Evolutionary conservation across 2,113 vertebrate species (phyloP).

Genomic region (Rhizomys pruinosus): DNA sequence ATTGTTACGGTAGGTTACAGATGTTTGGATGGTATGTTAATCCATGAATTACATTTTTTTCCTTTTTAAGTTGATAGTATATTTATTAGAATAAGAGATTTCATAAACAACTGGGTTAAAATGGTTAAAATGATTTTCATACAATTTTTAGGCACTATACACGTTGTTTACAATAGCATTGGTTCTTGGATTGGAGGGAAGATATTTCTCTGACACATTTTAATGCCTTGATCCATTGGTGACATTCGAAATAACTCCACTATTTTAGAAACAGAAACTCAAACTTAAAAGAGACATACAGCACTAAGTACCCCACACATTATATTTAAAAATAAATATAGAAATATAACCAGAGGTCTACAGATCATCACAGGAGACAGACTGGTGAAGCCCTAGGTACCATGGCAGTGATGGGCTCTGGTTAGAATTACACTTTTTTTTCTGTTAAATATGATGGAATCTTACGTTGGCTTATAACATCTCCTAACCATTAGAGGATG

Average conservation of each 20-base stretch:
- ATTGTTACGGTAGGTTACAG: no score
- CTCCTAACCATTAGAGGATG: no score
- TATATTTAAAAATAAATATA: constrained; percentile 88
- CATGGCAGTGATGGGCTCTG: constrained; percentile 77
- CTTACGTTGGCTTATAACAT: no score
- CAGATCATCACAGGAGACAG: constrained; percentile 62
- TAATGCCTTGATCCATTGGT: constrained; percentile 82
- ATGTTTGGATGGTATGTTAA: no score
- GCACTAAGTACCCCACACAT: constrained; percentile 82
- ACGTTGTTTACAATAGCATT: constrained; percentile 83
- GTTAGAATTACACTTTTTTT: no score
- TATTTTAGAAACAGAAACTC: constrained; percentile 82
- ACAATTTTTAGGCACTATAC: constrained; percentile 86
- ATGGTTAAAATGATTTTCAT: constrained; percentile 86
- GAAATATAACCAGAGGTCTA: constrained; percentile 84
- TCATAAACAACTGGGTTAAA: constrained; percentile 88
- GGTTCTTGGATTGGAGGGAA: constrained; percentile 80
- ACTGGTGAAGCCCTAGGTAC: constrained; percentile 73
- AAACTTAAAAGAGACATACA: constrained; percentile 75
- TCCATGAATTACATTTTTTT: no score
- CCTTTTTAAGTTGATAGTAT: constrained; percentile 80
- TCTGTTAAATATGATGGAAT: no score
- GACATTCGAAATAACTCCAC: constrained; percentile 77
- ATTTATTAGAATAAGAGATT: constrained; percentile 89
- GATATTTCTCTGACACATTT: constrained; percentile 79